Evolutionary conservation across 2,888 invertebrate genomes (phyloP).

Genomic region (Tiphia femorata): DNA sequence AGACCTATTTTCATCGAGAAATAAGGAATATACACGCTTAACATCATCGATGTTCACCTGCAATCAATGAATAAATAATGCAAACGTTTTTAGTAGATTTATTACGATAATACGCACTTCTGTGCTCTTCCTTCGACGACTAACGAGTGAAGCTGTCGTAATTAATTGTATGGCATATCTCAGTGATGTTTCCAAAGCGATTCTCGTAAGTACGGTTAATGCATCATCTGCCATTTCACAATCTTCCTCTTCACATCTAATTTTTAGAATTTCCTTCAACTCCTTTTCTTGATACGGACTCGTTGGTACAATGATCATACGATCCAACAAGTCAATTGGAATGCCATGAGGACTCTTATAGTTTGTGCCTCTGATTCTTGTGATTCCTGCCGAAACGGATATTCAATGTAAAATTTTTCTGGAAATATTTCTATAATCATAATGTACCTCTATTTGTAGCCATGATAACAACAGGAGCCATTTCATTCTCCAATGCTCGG

Average conservation of each 20-base stretch:
- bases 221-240: conserved; percentile 95
- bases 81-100: neutral
- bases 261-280: conserved; percentile 90
- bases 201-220: conserved; percentile 88
- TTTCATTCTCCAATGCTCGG: conserved; percentile 95
- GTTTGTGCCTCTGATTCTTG: conserved; percentile 93
- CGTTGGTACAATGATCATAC: conserved; percentile 95
- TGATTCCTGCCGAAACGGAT: conserved; percentile 77
- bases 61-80: too few species aligned
- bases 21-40: conserved; percentile 93
- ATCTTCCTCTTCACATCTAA: conserved; percentile 97
- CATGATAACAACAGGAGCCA: conserved; percentile 98
- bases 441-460: conserved; percentile 89
- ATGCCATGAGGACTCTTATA: conserved; percentile 97
- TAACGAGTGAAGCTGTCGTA: conserved; percentile 95
- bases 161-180: conserved; percentile 98
- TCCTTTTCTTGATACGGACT: conserved; percentile 90
- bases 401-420: neutral
- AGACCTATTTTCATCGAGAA: conserved; percentile 94
- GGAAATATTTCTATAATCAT: neutral
- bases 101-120: conserved; percentile 72
- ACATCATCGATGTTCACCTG: conserved; percentile 90
- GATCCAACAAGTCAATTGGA: conserved; percentile 94
- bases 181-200: conserved; percentile 93
- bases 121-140: conserved; percentile 87